A percentile compares a stretch with the other conserved stretches of the same genome.
These are phyloP conservation scores for Lysandra bellargus DNA, from an alignment of 2,888 invertebrate species.

Conservation along the genomic window DNA sequence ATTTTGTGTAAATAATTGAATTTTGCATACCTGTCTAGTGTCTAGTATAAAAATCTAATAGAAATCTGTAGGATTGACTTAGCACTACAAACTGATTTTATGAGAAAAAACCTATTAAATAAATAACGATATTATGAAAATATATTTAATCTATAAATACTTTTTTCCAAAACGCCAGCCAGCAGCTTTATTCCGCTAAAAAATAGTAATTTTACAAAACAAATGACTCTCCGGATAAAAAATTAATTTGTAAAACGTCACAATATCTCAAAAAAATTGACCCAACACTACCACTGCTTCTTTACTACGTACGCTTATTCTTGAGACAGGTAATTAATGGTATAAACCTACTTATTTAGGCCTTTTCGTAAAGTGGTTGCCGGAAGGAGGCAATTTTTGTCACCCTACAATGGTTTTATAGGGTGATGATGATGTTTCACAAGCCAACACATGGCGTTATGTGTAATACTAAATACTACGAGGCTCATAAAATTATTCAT, in stretches of 20 bases:
- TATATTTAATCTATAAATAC: too few species aligned
- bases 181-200: too few species aligned
- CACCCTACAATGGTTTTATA: constrained; percentile 15
- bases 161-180: too few species aligned
- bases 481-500: not conserved
- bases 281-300: not conserved
- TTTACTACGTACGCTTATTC: not conserved
- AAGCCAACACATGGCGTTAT: constrained; percentile 31
- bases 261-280: too few species aligned
- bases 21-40: not conserved
- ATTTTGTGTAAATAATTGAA: not conserved
- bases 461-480: constrained; percentile 12
- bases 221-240: too few species aligned
- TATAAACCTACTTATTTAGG: not conserved
- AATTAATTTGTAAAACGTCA: too few species aligned
- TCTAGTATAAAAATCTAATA: not conserved
- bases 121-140: too few species aligned
- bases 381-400: not conserved
- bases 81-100: not conserved
- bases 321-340: not conserved
- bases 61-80: not conserved
- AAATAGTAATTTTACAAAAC: too few species aligned
- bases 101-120: too few species aligned
- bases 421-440: constrained; percentile 27
- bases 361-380: constrained; percentile 2